These are phyloP conservation scores for Microplitis mediator DNA, from an alignment of 1,140 invertebrate species.

Conservation along the genomic window DNA sequence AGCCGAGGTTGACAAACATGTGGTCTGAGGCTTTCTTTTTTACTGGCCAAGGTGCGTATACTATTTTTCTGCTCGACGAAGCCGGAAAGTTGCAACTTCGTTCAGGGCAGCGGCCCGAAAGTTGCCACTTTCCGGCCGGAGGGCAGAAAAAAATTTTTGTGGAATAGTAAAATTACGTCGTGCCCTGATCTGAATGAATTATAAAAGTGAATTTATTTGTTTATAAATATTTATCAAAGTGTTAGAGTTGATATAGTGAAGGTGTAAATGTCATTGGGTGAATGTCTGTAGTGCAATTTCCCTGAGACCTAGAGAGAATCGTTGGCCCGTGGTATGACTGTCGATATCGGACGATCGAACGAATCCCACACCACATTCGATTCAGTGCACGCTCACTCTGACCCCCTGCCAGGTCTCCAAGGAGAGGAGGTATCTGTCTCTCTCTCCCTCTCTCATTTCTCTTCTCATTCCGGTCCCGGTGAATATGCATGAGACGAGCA, in stretches of 20 bases:
- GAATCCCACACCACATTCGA: conserved; percentile 23
- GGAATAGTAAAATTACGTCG: no score
- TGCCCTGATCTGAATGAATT: no score
- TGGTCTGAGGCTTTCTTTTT: no score
- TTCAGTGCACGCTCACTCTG: neutral
- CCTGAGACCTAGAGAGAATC: neutral
- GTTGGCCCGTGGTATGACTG: conserved; percentile 27
- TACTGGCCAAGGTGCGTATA: no score
- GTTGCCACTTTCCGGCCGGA: no score
- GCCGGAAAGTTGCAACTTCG: no score
- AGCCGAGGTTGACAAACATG: no score
- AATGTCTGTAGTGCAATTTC: conserved; percentile 26
- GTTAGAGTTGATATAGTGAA: neutral
- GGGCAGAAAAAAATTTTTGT: no score
- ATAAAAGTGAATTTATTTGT: no score
- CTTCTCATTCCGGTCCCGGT: neutral
- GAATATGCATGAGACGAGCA: conserved; percentile 25
- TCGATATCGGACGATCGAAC: conserved; percentile 37
- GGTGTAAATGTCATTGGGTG: conserved; percentile 20
- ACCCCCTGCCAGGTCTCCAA: neutral
- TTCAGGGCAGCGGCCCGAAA: no score
- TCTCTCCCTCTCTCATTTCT: neutral
- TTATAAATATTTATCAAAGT: no score
- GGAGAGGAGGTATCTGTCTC: neutral
- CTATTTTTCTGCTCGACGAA: no score